Percentiles rank a stretch among this genome's conserved stretches.
Conservation (phyloP, 1,140 invertebrate species). For the Ruditapes philippinarum region DNA sequence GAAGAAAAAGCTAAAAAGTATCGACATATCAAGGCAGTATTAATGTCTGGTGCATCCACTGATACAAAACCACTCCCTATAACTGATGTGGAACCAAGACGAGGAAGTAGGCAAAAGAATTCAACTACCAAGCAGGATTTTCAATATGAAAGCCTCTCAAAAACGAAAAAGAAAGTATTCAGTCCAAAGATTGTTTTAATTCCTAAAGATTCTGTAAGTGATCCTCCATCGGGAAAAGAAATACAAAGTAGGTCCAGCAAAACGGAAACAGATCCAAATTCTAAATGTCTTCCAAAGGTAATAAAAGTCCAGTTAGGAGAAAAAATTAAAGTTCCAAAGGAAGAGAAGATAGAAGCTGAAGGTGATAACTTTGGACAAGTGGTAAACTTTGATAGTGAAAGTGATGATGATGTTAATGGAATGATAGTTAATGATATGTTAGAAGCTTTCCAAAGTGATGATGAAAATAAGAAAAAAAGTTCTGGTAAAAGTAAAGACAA, state of each 20-base stretch:
- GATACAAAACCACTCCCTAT: not conserved
- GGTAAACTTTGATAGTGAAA: conserved; percentile 47
- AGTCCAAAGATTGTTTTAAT: not conserved
- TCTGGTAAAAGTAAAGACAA: not conserved
- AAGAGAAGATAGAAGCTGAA: not conserved
- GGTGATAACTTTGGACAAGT: conserved; percentile 32
- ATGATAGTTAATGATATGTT: conserved; percentile 35
- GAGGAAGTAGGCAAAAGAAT: not conserved
- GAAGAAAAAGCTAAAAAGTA: conserved; percentile 48
- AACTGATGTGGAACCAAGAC: not conserved
- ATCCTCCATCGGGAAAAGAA: not conserved
- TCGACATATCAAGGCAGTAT: conserved; percentile 47
- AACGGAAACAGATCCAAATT: not conserved
- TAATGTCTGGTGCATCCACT: not conserved
- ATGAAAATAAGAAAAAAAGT: not conserved
- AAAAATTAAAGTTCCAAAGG: not conserved
- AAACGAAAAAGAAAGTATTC: conserved; percentile 22
- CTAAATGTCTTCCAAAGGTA: not conserved
- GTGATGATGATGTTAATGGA: conserved; percentile 28
- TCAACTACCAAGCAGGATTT: conserved; percentile 14
- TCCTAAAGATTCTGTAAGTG: not conserved
- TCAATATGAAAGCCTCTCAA: conserved; percentile 51
- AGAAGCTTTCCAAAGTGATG: not conserved
- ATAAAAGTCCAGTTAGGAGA: not conserved
- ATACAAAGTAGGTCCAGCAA: not conserved